Evolutionary conservation across 2,888 invertebrate species (phyloP).

Genomic region (Phasia obesa): DNA sequence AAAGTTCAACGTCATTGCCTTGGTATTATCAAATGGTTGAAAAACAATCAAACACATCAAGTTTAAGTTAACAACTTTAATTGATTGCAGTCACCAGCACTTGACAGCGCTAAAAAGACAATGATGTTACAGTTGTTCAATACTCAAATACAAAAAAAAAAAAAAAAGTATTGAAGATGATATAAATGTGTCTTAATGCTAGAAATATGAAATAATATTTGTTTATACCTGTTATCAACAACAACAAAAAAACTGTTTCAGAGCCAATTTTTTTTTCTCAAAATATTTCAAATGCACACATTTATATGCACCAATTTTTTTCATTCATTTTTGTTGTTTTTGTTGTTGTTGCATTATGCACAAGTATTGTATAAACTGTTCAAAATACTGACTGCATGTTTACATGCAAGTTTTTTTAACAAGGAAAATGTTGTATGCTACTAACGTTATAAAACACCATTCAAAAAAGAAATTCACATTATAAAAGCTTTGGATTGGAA

Average conservation of each 20-base stretch:
- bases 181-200: constrained; percentile 8
- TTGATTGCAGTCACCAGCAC: constrained; percentile 27
- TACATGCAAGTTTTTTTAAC: constrained; percentile 56
- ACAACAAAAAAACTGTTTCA: constrained; percentile 34
- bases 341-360: constrained; percentile 27
- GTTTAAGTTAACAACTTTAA: constrained; percentile 46
- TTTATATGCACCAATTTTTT: constrained; percentile 65
- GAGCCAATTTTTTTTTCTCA: constrained; percentile 65
- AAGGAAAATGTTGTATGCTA: constrained; percentile 55
- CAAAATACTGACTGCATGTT: constrained; percentile 56
- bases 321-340: constrained; percentile 3
- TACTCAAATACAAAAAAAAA: constrained; percentile 4
- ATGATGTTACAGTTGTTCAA: constrained; percentile 46
- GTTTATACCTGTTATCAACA: constrained; percentile 40
- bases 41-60: constrained; percentile 51
- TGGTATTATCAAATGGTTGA: constrained; percentile 21
- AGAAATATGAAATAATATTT: constrained; percentile 53
- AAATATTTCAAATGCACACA: constrained; percentile 45
- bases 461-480: constrained; percentile 74
- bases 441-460: constrained; percentile 50
- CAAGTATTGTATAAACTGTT: constrained; percentile 47
- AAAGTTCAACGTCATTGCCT: constrained; percentile 67
- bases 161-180: constrained; percentile 10
- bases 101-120: constrained; percentile 9
- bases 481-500: constrained; percentile 80